Percentiles rank a stretch among this genome's conserved stretches.
Evolutionary conservation across 2,888 invertebrate species (phyloP).

Genomic region (Nomada ferruginata): DNA sequence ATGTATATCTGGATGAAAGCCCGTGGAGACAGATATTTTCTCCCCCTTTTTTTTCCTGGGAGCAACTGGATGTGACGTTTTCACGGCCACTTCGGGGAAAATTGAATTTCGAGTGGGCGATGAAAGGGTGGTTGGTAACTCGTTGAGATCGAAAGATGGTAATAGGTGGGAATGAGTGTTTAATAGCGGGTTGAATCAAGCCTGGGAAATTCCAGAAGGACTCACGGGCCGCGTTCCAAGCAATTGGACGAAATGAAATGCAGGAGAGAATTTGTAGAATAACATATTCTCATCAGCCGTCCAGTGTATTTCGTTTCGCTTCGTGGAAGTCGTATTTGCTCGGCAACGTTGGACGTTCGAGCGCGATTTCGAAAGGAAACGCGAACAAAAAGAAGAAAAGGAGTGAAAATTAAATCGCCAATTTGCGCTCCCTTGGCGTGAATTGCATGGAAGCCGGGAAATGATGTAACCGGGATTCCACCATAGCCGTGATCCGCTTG

Average conservation of each 20-base stretch:
- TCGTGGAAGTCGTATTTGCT: background rate
- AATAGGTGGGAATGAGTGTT: background rate
- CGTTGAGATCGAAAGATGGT: background rate
- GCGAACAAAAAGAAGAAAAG: background rate
- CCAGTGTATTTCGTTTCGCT: too few relatives aligned
- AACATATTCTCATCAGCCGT: background rate
- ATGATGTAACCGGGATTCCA: conserved; percentile 46
- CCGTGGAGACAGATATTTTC: background rate
- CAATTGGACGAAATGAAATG: too few relatives aligned
- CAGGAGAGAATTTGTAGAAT: background rate
- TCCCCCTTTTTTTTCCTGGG: background rate
- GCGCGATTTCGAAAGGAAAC: conserved; percentile 20
- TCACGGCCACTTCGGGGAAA: conserved; percentile 7
- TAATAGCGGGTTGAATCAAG: too few relatives aligned
- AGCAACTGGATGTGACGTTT: background rate
- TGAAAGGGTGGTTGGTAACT: background rate
- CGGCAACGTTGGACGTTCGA: conserved; percentile 1
- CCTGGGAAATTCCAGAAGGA: too few relatives aligned
- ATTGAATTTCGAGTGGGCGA: background rate
- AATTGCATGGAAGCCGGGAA: conserved; percentile 26
- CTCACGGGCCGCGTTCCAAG: too few relatives aligned
- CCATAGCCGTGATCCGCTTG: conserved; percentile 1
- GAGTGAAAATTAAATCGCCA: conserved; percentile 6
- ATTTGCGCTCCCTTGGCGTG: conserved; percentile 10
- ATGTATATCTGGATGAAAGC: conserved; percentile 13